These are phyloP conservation scores for Antitype chi DNA, from an alignment of 2,888 invertebrate genomes.

Conservation along the genomic window DNA sequence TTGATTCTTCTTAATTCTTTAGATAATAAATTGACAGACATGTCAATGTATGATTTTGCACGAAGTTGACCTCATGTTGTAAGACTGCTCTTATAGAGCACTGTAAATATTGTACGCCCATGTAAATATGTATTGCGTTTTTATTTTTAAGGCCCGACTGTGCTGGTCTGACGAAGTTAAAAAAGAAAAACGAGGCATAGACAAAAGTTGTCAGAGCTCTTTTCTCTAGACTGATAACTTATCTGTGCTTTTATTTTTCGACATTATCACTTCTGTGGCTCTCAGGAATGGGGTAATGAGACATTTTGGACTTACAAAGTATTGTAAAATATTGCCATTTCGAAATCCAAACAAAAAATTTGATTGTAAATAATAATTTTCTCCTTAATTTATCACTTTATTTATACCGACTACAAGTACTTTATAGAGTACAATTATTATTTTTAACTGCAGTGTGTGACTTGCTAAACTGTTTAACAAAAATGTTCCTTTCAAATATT, in stretches of 20 bases:
- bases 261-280: not conserved
- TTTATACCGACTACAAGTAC: not conserved
- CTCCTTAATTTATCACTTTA: slow-evolving; percentile 3
- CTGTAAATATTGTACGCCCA: slow-evolving; percentile 69
- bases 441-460: not conserved
- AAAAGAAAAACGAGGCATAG: not conserved
- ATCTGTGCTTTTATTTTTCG: not conserved
- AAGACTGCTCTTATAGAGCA: slow-evolving; percentile 75
- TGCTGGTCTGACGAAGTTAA: not conserved
- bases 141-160: slow-evolving; percentile 35
- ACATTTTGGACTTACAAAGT: not conserved
- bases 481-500: not conserved
- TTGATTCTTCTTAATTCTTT: slow-evolving; percentile 53
- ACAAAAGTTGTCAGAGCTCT: not conserved
- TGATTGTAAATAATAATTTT: slow-evolving; percentile 8
- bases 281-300: not conserved
- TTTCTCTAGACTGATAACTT: not conserved
- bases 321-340: slow-evolving; percentile 2
- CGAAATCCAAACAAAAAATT: slow-evolving; percentile 1
- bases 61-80: slow-evolving; percentile 60
- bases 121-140: slow-evolving; percentile 59
- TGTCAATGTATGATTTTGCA: slow-evolving; percentile 55
- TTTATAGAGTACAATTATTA: not conserved
- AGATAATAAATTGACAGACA: slow-evolving; percentile 44
- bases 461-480: not conserved